These are phyloP conservation scores for Neomonachus schauinslandi DNA, from an alignment of 2,113 vertebrate species.

Conservation along the genomic window DNA sequence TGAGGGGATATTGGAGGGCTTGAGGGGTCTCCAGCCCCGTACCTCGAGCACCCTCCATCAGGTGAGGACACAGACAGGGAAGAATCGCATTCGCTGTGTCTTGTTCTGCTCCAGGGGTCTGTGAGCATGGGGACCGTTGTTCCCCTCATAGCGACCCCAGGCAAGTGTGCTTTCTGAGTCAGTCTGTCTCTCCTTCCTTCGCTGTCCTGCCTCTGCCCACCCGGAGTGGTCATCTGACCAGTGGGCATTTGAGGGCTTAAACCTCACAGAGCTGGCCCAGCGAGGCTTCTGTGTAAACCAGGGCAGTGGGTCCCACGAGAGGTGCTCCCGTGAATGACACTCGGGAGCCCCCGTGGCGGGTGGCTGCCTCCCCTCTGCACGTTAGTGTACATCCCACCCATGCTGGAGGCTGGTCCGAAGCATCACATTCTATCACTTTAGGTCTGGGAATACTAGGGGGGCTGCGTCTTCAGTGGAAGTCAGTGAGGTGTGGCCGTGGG, in stretches of 20 bases:
- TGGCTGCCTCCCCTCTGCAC: neutral
- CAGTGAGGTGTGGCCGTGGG: fast-evolving
- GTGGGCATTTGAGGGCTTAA: neutral
- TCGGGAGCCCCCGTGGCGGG: fast-evolving
- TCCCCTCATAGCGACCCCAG: neutral
- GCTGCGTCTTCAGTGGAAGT: neutral
- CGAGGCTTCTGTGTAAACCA: too few relatives aligned
- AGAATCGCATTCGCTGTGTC: fast-evolving
- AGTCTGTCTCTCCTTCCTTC: neutral
- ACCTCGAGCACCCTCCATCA: too few relatives aligned
- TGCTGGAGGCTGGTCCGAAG: neutral
- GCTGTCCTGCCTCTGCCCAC: too few relatives aligned
- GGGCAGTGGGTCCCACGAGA: neutral
- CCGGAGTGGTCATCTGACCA: fast-evolving
- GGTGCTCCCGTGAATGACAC: fast-evolving
- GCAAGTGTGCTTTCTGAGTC: neutral
- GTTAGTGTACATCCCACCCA: fast-evolving
- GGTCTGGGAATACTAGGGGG: neutral
- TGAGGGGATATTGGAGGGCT: too few relatives aligned
- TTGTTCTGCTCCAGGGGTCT: fast-evolving
- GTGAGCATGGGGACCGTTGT: neutral
- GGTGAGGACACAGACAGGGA: neutral
- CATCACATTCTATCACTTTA: fast-evolving
- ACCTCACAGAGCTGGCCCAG: fast-evolving
- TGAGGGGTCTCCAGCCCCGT: too few relatives aligned